These are phyloP conservation scores for Doryteuthis pealeii DNA, from an alignment of 1,140 invertebrate genomes.

Conservation along the genomic window DNA sequence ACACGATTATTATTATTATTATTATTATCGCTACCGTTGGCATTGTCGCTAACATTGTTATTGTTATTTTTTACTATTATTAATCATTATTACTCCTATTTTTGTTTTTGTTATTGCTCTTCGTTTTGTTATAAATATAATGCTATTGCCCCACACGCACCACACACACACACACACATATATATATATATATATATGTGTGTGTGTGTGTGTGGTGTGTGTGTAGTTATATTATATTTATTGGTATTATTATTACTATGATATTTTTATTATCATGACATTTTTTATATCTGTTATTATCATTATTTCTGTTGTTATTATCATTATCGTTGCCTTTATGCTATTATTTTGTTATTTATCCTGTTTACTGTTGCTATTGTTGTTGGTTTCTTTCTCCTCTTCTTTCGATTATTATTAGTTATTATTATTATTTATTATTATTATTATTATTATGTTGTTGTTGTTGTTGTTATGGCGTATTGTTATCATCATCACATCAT, in stretches of 20 bases:
- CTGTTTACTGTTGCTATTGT: not conserved
- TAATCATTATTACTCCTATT: not conserved
- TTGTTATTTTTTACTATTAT: not conserved
- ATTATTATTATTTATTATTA: not conserved
- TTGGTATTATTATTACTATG: too few species aligned
- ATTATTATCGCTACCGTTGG: not conserved
- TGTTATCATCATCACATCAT: too few species aligned
- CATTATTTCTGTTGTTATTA: not conserved
- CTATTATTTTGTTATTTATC: not conserved
- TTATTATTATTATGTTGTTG: too few species aligned
- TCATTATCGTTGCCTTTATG: not conserved
- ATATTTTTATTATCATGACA: too few species aligned
- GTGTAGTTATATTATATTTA: too few species aligned
- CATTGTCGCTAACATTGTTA: not conserved
- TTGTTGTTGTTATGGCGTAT: too few species aligned
- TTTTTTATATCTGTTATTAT: too few species aligned
- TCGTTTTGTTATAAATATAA: too few species aligned
- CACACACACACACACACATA: too few species aligned
- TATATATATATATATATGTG: too few species aligned
- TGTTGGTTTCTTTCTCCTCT: not conserved
- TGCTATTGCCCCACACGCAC: too few species aligned
- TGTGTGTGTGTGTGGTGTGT: too few species aligned
- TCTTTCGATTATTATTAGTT: not conserved
- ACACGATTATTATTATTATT: not conserved
- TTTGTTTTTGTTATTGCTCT: not conserved